These are phyloP conservation scores for Andrena bucephala DNA, from an alignment of 2,888 invertebrate genomes.

Conservation along the genomic window DNA sequence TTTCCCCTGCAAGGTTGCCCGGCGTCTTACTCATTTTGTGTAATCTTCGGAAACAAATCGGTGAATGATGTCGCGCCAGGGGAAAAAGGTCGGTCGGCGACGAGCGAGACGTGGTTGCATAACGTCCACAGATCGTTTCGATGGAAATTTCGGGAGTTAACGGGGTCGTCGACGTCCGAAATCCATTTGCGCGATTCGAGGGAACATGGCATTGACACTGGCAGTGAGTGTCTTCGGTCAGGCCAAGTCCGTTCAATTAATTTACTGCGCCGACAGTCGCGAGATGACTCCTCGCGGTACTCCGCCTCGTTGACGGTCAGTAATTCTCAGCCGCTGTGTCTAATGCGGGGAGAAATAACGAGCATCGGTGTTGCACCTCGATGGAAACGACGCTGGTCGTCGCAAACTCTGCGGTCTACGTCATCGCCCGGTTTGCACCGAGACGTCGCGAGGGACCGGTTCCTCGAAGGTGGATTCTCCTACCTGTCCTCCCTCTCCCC, in stretches of 20 bases:
- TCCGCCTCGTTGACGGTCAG: slow-evolving; percentile 48
- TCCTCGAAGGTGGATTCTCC: slow-evolving; percentile 41
- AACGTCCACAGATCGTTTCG: not conserved
- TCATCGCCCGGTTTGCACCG: slow-evolving; percentile 79
- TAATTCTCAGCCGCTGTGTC: slow-evolving; percentile 37
- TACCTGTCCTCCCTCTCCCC: slow-evolving; percentile 19
- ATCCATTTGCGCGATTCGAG: slow-evolving; percentile 10
- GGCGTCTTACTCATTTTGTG: slow-evolving; percentile 21
- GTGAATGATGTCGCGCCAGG: not conserved
- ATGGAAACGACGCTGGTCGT: slow-evolving; percentile 33
- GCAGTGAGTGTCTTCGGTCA: slow-evolving; percentile 18
- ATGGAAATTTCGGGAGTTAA: not conserved
- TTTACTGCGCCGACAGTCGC: not conserved
- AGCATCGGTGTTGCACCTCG: slow-evolving; percentile 24
- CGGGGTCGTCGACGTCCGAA: not conserved
- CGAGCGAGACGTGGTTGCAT: not conserved
- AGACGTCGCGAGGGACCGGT: slow-evolving; percentile 69
- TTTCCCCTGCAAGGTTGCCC: slow-evolving; percentile 5
- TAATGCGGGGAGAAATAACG: slow-evolving; percentile 47
- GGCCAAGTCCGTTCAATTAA: slow-evolving; percentile 39
- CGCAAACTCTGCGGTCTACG: slow-evolving; percentile 68
- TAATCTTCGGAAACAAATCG: slow-evolving; percentile 9
- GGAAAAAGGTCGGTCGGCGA: slow-evolving; percentile 3
- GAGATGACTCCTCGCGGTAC: slow-evolving; percentile 42
- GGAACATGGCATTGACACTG: slow-evolving; percentile 30